These are phyloP conservation scores for Zaprionus camerounensis DNA, from an alignment of 1,140 invertebrate species.

Conservation along the genomic window DNA sequence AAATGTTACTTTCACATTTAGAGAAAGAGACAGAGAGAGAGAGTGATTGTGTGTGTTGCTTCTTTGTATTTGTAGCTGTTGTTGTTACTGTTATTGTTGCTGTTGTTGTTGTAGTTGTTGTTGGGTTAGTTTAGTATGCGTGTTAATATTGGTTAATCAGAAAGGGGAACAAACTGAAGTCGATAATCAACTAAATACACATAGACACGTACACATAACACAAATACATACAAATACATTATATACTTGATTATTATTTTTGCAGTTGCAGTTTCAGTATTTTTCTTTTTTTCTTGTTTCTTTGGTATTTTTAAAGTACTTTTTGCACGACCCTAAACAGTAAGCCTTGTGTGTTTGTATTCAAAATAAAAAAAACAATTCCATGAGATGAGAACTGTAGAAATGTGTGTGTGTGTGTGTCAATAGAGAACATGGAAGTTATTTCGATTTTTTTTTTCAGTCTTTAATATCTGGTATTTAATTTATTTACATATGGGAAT, in stretches of 20 bases:
- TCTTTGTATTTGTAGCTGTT: constrained; percentile 23
- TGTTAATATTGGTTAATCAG: constrained; percentile 75
- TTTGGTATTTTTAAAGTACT: constrained; percentile 23
- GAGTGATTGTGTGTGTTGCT: constrained; percentile 5
- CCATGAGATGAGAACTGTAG: constrained; percentile 30
- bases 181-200: constrained; percentile 80
- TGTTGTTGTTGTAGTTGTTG: constrained; percentile 40
- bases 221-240: constrained; percentile 66
- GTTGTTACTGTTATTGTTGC: constrained; percentile 25
- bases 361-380: constrained; percentile 39
- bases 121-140: constrained; percentile 63
- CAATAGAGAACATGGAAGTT: constrained; percentile 40
- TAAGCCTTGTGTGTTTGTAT: constrained; percentile 30
- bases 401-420: constrained; percentile 25
- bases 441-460: constrained; percentile 33
- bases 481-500: constrained; percentile 73
- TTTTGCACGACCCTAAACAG: constrained; percentile 36
- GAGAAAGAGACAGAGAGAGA: constrained; percentile 8
- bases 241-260: constrained; percentile 66
- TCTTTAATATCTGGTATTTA: constrained; percentile 41
- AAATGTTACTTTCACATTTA: background rate
- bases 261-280: constrained; percentile 35
- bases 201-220: constrained; percentile 84
- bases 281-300: constrained; percentile 22
- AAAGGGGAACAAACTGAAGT: constrained; percentile 57